Conservation (phyloP, 2,113 vertebrate species). For the Actenoides hombroni region DNA sequence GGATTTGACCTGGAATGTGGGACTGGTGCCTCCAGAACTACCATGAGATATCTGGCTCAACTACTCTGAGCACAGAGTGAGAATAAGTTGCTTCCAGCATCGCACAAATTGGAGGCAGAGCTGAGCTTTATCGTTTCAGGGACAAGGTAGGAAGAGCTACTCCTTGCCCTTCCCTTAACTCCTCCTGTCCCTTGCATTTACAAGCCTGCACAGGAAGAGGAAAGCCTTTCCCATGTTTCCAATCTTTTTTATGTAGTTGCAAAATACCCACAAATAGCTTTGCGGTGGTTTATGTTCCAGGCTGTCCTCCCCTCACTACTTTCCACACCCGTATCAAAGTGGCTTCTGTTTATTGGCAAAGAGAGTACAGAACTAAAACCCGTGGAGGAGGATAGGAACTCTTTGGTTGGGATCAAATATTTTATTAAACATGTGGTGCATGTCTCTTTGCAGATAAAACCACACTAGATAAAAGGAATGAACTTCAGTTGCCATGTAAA, state of each 20-base stretch:
- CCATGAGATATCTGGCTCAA: neutral
- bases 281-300: neutral
- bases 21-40: neutral
- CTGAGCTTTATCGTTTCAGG: neutral
- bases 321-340: neutral
- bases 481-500: neutral
- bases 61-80: neutral
- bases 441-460: neutral
- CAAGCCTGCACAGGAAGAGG: fast-evolving
- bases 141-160: neutral
- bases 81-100: neutral
- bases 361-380: neutral
- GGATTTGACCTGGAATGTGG: neutral
- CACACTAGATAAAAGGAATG: neutral
- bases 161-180: neutral
- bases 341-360: neutral
- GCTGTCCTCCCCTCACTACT: neutral
- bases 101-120: neutral
- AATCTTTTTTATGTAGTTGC: neutral
- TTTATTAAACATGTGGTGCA: neutral
- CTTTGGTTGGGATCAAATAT: neutral
- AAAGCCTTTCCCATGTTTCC: neutral
- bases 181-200: neutral
- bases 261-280: neutral
- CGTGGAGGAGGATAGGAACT: neutral